Base-by-base conservation (phyloP, 2,888 invertebrate species). In the Ochropacha duplaris region DNA sequence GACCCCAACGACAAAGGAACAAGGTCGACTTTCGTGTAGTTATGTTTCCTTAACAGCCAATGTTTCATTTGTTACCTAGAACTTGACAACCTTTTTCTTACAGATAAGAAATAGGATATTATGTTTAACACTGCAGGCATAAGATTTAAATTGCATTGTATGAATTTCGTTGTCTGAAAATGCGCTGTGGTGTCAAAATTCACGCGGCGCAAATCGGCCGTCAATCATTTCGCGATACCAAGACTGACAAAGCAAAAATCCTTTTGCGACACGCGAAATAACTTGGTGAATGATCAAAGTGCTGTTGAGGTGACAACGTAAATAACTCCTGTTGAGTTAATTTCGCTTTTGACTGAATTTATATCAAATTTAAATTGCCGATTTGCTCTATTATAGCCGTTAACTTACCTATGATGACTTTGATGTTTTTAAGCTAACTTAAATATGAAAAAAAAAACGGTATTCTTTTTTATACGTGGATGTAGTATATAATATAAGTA, bases 201-300 rank as follows among this genome's bases (percentile, higher is more conserved):
- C 87, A 84, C 88, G 85, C 86, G 83, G 68, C 83, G 81, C 84
- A 84, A 86, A 86, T 86, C 87, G 82, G 75, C 84, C 83, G 91
- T 91, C 91, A 91, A 90, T 91, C 91, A 90, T 88, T 74, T 74
- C 79, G 83, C 87, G 88, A 88, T 85, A 79, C 79, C 82, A 79
- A 76, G 74, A 72, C 79, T 88, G 88, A 90, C 89, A 90, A 90
- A 90, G 88, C 89, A 90, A 90, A 90, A 90, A 90, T 91, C 88
- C 88, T 87, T 88, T 84, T 82, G 80, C 78, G 81, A 74, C 71
- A 72, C 71, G 74, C 79, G 82, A 83, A 84, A 82, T 79, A 77
- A 81, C 83, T 82, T 77, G 81, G 81, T 79, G 83, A 79, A 66
- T 84, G 91, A 91, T 91, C 91, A 91, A 91, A 91, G 90, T 76